Conservation (phyloP, 1,140 invertebrate species). For the Drosophila triauraria region DNA sequence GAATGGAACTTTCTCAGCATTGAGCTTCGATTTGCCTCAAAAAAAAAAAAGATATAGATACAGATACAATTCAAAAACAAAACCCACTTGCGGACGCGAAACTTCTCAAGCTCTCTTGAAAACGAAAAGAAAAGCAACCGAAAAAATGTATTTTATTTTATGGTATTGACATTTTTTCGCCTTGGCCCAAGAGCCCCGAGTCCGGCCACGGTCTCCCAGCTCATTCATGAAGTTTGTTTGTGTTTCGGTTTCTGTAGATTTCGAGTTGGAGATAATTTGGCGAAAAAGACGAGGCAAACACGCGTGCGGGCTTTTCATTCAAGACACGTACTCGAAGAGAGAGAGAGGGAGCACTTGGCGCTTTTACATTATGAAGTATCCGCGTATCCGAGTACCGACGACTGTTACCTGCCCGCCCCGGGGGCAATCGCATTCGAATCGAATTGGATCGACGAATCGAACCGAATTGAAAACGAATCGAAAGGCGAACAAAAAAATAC, state of each 20-base stretch:
- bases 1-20: slow-evolving; percentile 25
- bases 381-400: not conserved
- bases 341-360: slow-evolving; percentile 21
- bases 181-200: slow-evolving; percentile 2
- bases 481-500: slow-evolving; percentile 29
- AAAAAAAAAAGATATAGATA: not conserved
- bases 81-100: slow-evolving; percentile 24
- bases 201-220: slow-evolving; percentile 6
- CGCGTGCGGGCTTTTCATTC: slow-evolving; percentile 63
- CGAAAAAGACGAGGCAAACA: slow-evolving; percentile 34
- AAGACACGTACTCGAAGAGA: slow-evolving; percentile 66
- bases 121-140: slow-evolving; percentile 23
- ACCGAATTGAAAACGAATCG: slow-evolving; percentile 21
- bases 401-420: slow-evolving; percentile 37
- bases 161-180: slow-evolving; percentile 56
- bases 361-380: slow-evolving; percentile 57
- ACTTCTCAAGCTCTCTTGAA: slow-evolving; percentile 20
- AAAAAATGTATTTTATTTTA: slow-evolving; percentile 34
- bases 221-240: slow-evolving; percentile 73
- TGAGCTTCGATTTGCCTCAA: slow-evolving; percentile 1
- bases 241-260: slow-evolving; percentile 61
- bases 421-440: slow-evolving; percentile 25
- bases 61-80: slow-evolving; percentile 20
- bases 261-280: slow-evolving; percentile 70
- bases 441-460: slow-evolving; percentile 15